phyloP scores from a whole-genome alignment of 2,888 invertebrate species.

The Tridacna crocea region DNA sequence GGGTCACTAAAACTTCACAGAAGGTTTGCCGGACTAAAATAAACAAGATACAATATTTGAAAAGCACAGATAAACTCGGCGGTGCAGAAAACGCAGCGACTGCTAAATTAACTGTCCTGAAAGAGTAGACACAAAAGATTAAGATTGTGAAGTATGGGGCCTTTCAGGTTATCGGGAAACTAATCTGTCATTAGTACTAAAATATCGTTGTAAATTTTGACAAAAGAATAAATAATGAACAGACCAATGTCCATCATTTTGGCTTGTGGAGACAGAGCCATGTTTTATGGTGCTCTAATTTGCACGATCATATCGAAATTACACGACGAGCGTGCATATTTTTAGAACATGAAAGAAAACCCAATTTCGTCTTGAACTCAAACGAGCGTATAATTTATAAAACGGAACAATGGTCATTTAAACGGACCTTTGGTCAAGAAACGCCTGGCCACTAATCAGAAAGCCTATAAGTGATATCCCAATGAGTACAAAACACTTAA shows the following conservation, averaged over 20 bases:
- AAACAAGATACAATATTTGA: conserved; percentile 11
- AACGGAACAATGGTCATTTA: conserved; percentile 17
- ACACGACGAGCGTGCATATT: conserved; percentile 21
- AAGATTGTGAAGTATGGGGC: not conserved
- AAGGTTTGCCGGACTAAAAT: not conserved
- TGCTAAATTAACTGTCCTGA: conserved; percentile 11
- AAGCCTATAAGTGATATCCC: conserved; percentile 6
- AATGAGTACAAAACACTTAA: conserved; percentile 14
- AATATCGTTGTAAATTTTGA: conserved; percentile 9
- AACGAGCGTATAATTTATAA: conserved; percentile 22
- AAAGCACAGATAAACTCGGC: conserved; percentile 8
- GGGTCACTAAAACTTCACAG: conserved; percentile 1
- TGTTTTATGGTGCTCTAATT: conserved; percentile 27
- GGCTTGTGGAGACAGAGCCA: not conserved
- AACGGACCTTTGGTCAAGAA: conserved; percentile 9
- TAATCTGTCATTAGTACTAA: conserved; percentile 11
- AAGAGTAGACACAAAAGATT: conserved; percentile 1
- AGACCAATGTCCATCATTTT: not conserved
- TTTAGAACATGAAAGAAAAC: conserved; percentile 20
- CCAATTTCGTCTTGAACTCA: conserved; percentile 19
- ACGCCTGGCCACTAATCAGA: conserved; percentile 12
- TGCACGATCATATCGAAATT: conserved; percentile 26
- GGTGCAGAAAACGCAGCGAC: conserved; percentile 6
- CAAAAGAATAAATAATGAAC: conserved; percentile 25
- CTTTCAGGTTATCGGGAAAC: not conserved